These are phyloP conservation scores for Thelaira solivaga DNA, from an alignment of 2,888 invertebrate species.

Conservation along the genomic window DNA sequence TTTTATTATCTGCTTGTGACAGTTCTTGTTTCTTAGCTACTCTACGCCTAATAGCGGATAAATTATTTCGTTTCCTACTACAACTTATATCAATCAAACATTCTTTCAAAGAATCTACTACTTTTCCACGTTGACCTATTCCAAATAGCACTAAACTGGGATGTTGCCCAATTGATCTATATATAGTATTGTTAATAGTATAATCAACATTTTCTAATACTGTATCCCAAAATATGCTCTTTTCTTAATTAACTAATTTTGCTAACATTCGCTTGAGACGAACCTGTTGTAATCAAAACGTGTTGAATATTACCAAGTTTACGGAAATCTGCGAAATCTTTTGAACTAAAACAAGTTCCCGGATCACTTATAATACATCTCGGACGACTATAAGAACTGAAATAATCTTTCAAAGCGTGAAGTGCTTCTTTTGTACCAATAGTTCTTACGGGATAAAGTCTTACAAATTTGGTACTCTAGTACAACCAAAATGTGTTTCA, in stretches of 20 bases:
- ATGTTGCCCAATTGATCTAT: too few relatives aligned
- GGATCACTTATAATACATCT: conserved; percentile 59
- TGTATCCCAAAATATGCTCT: too few relatives aligned
- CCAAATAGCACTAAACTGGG: neutral
- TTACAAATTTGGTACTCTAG: neutral
- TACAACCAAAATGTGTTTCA: neutral
- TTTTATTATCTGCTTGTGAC: neutral
- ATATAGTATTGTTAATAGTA: too few relatives aligned
- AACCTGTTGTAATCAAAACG: neutral
- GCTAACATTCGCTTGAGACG: neutral
- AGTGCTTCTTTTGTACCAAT: neutral
- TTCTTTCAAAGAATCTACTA: neutral
- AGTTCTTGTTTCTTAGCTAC: neutral
- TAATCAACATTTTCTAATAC: too few relatives aligned
- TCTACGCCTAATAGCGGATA: neutral
- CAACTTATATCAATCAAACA: too few relatives aligned
- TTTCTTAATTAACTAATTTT: too few relatives aligned
- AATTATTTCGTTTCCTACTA: too few relatives aligned
- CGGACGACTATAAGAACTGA: conserved; percentile 35
- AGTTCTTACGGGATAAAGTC: neutral
- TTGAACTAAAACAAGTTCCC: conserved; percentile 62
- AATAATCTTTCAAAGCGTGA: conserved; percentile 62
- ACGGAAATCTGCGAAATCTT: conserved; percentile 51
- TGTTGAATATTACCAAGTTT: conserved; percentile 17
- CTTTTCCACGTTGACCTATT: neutral